These are phyloP conservation scores for Eilema caniola DNA, from an alignment of 2,888 invertebrate genomes.

Conservation along the genomic window DNA sequence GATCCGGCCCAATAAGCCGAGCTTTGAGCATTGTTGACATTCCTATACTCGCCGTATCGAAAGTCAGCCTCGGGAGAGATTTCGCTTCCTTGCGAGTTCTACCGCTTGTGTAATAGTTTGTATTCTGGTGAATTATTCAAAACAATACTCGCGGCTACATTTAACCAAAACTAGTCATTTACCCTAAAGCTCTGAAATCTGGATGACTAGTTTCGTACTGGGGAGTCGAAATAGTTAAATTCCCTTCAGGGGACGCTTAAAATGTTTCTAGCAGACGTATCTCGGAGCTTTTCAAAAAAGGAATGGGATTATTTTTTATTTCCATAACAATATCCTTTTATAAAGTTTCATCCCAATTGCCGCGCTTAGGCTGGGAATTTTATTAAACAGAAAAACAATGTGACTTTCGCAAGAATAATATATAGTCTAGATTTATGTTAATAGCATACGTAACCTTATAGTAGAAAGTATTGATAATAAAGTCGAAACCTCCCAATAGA, in stretches of 20 bases:
- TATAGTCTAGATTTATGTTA: background rate
- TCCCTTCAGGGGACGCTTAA: too few relatives aligned
- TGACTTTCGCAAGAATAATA: background rate
- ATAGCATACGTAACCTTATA: conserved; percentile 9
- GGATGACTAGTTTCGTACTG: too few relatives aligned
- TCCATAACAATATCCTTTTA: background rate
- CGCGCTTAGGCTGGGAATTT: background rate
- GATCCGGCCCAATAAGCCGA: background rate
- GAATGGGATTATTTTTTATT: too few relatives aligned
- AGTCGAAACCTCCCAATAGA: conserved; percentile 9
- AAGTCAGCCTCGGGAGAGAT: conserved; percentile 1
- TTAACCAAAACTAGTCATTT: background rate
- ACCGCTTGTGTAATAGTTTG: background rate
- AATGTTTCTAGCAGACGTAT: too few relatives aligned
- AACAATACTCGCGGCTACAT: background rate
- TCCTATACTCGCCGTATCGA: background rate
- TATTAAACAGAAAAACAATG: background rate
- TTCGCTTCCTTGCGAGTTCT: background rate
- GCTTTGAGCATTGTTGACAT: background rate
- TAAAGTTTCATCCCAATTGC: background rate
- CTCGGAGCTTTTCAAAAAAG: too few relatives aligned
- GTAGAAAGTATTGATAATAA: conserved; percentile 12
- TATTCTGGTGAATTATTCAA: background rate
- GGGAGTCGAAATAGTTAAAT: too few relatives aligned
- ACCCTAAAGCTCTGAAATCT: too few relatives aligned